A percentile compares a stretch with the other conserved stretches of the same genome.
These are phyloP conservation scores for Agrochola lychnidis DNA, from an alignment of 2,888 invertebrate genomes.

Conservation along the genomic window DNA sequence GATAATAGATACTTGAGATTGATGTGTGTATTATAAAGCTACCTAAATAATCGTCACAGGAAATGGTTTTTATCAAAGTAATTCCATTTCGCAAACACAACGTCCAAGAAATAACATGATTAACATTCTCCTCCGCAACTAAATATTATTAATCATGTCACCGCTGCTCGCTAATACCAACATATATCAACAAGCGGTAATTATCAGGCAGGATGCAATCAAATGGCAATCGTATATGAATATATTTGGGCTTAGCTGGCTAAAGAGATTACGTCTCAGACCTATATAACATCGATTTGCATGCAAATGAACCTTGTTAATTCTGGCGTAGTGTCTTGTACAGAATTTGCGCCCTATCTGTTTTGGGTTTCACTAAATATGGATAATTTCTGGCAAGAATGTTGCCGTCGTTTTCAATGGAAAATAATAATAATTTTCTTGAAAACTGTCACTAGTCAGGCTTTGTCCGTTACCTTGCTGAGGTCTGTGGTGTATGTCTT, in stretches of 20 bases:
- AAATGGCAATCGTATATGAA: conserved; percentile 66
- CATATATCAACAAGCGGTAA: conserved; percentile 55
- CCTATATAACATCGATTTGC: conserved; percentile 72
- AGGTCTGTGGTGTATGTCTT: neutral
- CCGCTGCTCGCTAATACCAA: conserved; percentile 21
- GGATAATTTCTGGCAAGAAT: neutral
- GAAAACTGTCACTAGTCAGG: no score
- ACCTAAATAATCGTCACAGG: neutral
- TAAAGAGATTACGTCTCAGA: conserved; percentile 68
- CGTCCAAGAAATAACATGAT: conserved; percentile 7
- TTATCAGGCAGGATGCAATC: conserved; percentile 59
- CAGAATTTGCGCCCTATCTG: conserved; percentile 60
- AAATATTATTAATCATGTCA: conserved; percentile 46
- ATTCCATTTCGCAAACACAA: neutral
- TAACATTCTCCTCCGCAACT: conserved; percentile 6
- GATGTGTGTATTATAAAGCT: neutral
- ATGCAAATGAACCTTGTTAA: conserved; percentile 72
- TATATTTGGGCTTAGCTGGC: conserved; percentile 67
- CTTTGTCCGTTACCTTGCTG: neutral
- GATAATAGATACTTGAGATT: neutral
- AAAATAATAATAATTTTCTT: neutral
- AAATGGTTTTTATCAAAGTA: neutral
- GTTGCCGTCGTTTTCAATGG: neutral
- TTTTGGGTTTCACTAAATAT: conserved; percentile 53
- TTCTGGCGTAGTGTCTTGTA: conserved; percentile 64